Conservation (phyloP, 2,888 invertebrate species). For the Catocala sponsa region DNA sequence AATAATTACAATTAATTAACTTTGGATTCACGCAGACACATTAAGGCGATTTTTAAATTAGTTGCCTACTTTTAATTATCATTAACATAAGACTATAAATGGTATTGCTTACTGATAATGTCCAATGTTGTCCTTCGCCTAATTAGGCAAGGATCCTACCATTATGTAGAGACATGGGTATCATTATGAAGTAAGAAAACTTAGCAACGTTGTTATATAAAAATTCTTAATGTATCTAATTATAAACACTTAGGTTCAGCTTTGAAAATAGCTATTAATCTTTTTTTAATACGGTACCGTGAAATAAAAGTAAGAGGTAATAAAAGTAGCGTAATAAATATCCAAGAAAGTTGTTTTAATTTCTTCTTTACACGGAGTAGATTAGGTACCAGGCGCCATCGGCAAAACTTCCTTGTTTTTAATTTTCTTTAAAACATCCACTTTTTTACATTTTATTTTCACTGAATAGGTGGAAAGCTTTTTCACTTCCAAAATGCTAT, state of each 20-base stretch:
- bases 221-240: neutral
- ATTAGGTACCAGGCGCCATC: slow-evolving; percentile 83
- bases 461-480: slow-evolving; percentile 82
- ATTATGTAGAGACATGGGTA: too few species aligned
- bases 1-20: slow-evolving; percentile 65
- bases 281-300: slow-evolving; percentile 72
- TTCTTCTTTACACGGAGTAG: slow-evolving; percentile 86
- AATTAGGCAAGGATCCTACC: too few species aligned
- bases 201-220: too few species aligned
- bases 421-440: slow-evolving; percentile 87
- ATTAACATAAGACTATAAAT: slow-evolving; percentile 9
- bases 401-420: slow-evolving; percentile 86
- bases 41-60: slow-evolving; percentile 44
- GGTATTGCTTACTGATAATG: neutral
- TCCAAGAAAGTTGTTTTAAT: slow-evolving; percentile 87
- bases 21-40: slow-evolving; percentile 53
- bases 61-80: slow-evolving; percentile 9
- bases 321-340: slow-evolving; percentile 86
- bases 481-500: slow-evolving; percentile 81
- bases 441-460: slow-evolving; percentile 84
- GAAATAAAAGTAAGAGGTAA: slow-evolving; percentile 74
- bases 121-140: neutral
- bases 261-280: slow-evolving; percentile 47
- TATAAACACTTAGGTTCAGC: neutral
- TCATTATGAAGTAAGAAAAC: too few species aligned